Evolutionary conservation across 2,113 vertebrate species (phyloP), one percentile per base, ranked within the genome.

Genomic region (Triplophysa tibetana): DNA sequence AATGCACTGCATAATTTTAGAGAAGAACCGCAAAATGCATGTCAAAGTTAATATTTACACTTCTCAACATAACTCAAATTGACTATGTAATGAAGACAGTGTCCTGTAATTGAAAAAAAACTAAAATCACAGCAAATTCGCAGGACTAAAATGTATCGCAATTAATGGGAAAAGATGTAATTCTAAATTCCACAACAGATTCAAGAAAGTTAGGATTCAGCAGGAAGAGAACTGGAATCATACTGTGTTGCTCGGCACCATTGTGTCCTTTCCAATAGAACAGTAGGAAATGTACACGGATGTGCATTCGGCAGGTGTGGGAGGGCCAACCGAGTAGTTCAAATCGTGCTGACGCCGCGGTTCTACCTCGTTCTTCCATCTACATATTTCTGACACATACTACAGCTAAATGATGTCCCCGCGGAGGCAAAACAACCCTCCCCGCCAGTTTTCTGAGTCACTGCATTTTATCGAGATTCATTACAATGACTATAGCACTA

Each of bases 401-500:
- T 79, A 19, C 78, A 64, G 24, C 45, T 52, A 38, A 56, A 63
- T 41, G 24, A 43, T 78, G 54, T 67, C 26, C 41, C 60, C 23
- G 43, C 63, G 56, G 77, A 16, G 60, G 19, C 52, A 56, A 80
- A 80, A 70, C 69, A 73, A 45, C 52, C 21, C 48, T 65, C 62
- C 33, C 29, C 21, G 78, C 17, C 23, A 66, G 62, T 66, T 63
- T 72, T 75, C 79, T 21, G 62, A 70, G 77, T 33, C 77, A 63
- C 23, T 62, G 56, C 58, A 33, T 58, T 79, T 79, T 72, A 80
- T 80, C 73, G 61, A 80, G 78, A 65, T 63, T 73, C 61, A 75
- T 76, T 81, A 75, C 2, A 13, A 33, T n/a, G 69, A 41, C 70
- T 50, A 48, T 23, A 24, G 62, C 21, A 21, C 54, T 76, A 45